These are phyloP conservation scores for Zosterops borbonicus DNA, from an alignment of 2,113 vertebrate species.

Conservation along the genomic window DNA sequence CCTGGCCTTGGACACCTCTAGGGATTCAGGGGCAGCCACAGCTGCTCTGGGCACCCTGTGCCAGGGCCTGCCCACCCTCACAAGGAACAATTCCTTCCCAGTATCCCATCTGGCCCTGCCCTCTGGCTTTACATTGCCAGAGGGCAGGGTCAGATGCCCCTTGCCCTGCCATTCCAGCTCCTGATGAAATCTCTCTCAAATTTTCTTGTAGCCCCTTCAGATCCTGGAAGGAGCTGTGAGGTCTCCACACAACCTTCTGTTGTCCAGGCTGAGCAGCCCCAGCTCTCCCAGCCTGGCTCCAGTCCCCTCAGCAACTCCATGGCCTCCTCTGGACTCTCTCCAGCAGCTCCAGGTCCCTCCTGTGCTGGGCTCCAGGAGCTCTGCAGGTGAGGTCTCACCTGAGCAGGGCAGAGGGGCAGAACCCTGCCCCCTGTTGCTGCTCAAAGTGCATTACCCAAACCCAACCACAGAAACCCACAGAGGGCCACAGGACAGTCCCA, in stretches of 20 bases:
- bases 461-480: background rate
- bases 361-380: background rate
- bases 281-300: background rate
- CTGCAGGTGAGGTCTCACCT: background rate
- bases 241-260: background rate
- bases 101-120: fast-evolving
- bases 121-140: too few relatives aligned
- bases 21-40: background rate
- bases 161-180: background rate
- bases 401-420: background rate
- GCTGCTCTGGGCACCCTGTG: background rate
- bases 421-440: background rate
- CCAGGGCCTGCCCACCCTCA: background rate
- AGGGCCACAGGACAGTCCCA: too few relatives aligned
- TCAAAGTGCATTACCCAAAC: background rate
- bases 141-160: too few relatives aligned
- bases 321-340: background rate
- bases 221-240: background rate
- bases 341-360: background rate
- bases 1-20: background rate
- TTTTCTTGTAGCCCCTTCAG: background rate
- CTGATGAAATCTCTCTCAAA: background rate
- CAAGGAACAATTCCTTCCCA: background rate
- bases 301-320: fast-evolving
- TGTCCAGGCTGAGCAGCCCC: background rate